A percentile compares a stretch with the other conserved stretches of the same genome.
Evolutionary conservation across 2,888 invertebrate genomes (phyloP).

Genomic region (Acanthosoma haemorrhoidale): DNA sequence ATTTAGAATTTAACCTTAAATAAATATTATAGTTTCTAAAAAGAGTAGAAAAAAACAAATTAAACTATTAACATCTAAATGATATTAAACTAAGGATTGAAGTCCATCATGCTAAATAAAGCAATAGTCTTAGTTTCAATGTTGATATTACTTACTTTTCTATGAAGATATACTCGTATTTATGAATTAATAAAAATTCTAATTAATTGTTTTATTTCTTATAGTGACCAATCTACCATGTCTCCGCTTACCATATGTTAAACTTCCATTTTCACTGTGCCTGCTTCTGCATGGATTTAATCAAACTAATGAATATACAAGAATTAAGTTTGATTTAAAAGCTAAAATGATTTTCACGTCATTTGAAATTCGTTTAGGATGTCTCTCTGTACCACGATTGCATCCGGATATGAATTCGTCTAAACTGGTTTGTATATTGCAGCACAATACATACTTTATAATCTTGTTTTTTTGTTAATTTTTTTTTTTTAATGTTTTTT

Average conservation of each 20-base stretch:
- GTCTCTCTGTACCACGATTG: background rate
- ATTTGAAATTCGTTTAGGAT: background rate
- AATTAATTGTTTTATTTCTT: background rate
- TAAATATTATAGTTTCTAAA: no score
- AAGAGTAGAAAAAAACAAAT: no score
- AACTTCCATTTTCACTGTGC: background rate
- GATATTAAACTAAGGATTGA: no score
- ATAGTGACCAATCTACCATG: background rate
- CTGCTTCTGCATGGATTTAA: background rate
- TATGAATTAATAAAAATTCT: no score
- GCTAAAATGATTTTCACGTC: background rate
- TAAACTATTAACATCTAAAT: no score
- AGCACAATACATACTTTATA: no score
- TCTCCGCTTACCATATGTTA: background rate
- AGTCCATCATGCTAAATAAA: no score
- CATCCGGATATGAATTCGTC: background rate
- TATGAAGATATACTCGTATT: no score
- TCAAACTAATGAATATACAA: background rate
- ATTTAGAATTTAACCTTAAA: no score
- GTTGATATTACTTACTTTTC: no score
- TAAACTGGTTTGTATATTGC: slow-evolving; percentile 2
- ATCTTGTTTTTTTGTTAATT: background rate
- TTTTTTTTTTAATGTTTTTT: background rate
- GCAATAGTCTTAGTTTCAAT: no score
- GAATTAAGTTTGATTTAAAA: background rate